Percentiles rank a stretch among this genome's conserved stretches.
These are phyloP conservation scores for Amblyraja radiata DNA, from an alignment of 2,797 vertebrate genomes.

Conservation along the genomic window DNA sequence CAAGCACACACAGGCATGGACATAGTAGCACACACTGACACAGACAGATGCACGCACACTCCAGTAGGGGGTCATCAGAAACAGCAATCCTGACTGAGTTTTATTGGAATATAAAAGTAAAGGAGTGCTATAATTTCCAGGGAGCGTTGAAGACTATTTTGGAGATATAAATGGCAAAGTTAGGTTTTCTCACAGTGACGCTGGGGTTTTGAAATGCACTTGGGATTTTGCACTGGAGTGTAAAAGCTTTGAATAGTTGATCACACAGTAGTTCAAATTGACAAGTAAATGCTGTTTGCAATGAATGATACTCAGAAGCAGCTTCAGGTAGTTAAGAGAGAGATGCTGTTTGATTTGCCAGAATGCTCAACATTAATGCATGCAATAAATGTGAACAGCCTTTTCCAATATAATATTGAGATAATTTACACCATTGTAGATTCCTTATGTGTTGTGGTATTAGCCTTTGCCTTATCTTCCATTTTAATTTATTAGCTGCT, in stretches of 20 bases:
- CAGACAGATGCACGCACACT: neutral
- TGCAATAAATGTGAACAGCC: neutral
- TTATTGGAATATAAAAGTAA: slow-evolving; percentile 38
- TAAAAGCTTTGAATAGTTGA: slow-evolving; percentile 43
- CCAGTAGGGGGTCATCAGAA: neutral
- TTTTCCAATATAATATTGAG: neutral
- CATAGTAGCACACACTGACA: too few relatives aligned
- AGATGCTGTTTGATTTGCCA: neutral
- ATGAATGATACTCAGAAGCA: neutral
- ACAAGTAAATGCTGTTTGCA: neutral
- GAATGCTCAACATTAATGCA: neutral
- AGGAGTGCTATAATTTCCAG: slow-evolving; percentile 40
- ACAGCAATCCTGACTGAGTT: neutral
- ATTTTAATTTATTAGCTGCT: neutral
- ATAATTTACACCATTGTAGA: neutral
- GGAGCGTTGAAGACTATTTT: slow-evolving; percentile 45
- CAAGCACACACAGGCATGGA: too few relatives aligned
- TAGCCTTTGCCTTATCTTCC: neutral
- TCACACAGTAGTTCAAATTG: neutral
- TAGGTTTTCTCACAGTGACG: slow-evolving; percentile 49
- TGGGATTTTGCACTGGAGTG: slow-evolving; percentile 44
- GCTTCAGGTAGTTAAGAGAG: neutral
- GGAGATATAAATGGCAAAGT: slow-evolving; percentile 46
- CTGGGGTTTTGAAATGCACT: slow-evolving; percentile 47
- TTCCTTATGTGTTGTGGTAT: neutral